These are phyloP conservation scores for Hozukius guyotensis DNA, from an alignment of 2,797 vertebrate genomes.

Conservation along the genomic window DNA sequence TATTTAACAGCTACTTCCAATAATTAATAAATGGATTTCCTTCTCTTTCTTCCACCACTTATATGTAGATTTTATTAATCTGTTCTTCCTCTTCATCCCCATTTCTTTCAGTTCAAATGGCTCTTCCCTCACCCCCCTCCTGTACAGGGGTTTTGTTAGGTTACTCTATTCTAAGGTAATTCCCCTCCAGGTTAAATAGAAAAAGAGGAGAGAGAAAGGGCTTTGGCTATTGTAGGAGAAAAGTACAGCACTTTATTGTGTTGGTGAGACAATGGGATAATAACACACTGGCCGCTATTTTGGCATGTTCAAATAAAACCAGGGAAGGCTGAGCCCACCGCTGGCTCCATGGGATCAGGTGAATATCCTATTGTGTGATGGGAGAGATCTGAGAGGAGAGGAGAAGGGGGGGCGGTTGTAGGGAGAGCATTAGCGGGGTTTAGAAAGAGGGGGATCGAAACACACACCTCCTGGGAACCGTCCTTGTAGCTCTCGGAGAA, in stretches of 20 bases:
- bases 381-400: slow-evolving; percentile 70
- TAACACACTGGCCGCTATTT: slow-evolving; percentile 87
- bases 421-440: slow-evolving; percentile 41
- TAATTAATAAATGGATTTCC: background rate
- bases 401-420: slow-evolving; percentile 21
- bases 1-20: background rate
- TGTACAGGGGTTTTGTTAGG: slow-evolving; percentile 74
- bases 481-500: slow-evolving; percentile 97
- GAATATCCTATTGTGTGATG: slow-evolving; percentile 79
- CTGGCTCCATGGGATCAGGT: slow-evolving; percentile 80
- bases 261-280: slow-evolving; percentile 87
- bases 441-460: slow-evolving; percentile 57
- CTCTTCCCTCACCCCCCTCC: slow-evolving; percentile 27
- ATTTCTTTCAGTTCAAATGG: slow-evolving; percentile 37
- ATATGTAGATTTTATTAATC: background rate
- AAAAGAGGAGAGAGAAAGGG: slow-evolving; percentile 77
- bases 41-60: background rate
- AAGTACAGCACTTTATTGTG: slow-evolving; percentile 89
- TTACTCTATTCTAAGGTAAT: slow-evolving; percentile 79
- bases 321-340: slow-evolving; percentile 80
- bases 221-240: slow-evolving; percentile 85
- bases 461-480: slow-evolving; percentile 91
- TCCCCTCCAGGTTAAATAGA: slow-evolving; percentile 78
- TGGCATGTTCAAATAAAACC: slow-evolving; percentile 87
- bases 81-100: background rate